Evolutionary conservation across 2,888 invertebrate species (phyloP), one percentile per base, ranked within the genome.

Genomic region (Macrophya annulata): DNA sequence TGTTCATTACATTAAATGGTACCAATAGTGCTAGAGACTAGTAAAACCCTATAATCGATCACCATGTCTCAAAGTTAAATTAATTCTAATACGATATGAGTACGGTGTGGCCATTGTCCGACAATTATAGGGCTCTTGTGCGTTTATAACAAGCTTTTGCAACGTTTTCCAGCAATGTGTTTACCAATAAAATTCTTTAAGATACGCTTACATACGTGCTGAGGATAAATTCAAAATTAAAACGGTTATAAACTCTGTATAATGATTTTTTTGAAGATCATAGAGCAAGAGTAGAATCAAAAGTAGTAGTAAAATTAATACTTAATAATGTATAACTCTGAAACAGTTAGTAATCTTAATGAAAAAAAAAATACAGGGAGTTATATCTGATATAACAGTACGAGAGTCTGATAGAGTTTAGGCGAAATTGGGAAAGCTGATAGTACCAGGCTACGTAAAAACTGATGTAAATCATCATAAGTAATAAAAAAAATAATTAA

Each of bases 1-100:
- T 37, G 37, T 68, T 68, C 68, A 68, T 68, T 68, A 17, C 68
- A 68, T 68, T 68, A 17, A 68, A 68, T 25, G 31, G 2, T 68
- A 68, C 15, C 68, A 68, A 37, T 68, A 68, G 37, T 17, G 37
- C 25, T 37, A 68, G 68, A 68, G 68, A 25, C 25, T 10, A 62
- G 68, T 68, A 68, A 37, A 12, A 68, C 37, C 21, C 31, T 68
- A 12, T 37, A 31, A 68, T 68, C 37, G 37, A 37, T 68, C 37
- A 68, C 5, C 31, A 37, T 37, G 68, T 37, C 25, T 68, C 37
- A 12, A 37, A 68, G 37, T 37, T 68, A 37, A 62, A 55, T 31
- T 62, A 62, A 68, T 68, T 37, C 31, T 68, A 68, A 37, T 68
- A 68, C 37, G 6, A 68, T 68, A 68, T 37, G 37, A 17, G n/a